Conservation (phyloP, 2,797 vertebrate species). For the Oryzias sinensis region DNA sequence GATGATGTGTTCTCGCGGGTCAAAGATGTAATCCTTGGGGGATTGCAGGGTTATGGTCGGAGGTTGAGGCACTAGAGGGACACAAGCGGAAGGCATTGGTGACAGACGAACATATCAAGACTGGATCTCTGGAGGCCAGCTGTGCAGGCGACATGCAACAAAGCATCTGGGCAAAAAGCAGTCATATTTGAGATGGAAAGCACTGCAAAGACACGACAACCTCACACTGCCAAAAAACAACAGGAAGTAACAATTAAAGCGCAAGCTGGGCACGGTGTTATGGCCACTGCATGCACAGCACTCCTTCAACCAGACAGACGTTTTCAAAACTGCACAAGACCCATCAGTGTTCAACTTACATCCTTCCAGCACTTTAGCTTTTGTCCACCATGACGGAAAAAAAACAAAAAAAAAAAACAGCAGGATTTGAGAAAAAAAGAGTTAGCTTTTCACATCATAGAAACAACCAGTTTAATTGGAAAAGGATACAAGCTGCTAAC, state of each 20-base stretch:
- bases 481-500: background rate
- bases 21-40: slow-evolving; percentile 96
- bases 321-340: slow-evolving; percentile 49
- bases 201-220: slow-evolving; percentile 24
- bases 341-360: slow-evolving; percentile 86
- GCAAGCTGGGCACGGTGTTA: slow-evolving; percentile 24
- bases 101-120: slow-evolving; percentile 1
- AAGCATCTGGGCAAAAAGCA: slow-evolving; percentile 15
- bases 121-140: background rate
- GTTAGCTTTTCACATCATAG: too few species aligned
- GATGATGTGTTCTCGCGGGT: slow-evolving; percentile 94
- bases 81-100: slow-evolving; percentile 15
- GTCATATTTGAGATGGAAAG: slow-evolving; percentile 9
- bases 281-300: slow-evolving; percentile 56
- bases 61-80: slow-evolving; percentile 89
- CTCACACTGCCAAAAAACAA: too few species aligned
- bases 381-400: slow-evolving; percentile 79
- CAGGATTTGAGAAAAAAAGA: background rate
- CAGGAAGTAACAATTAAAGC: slow-evolving; percentile 28
- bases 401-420: slow-evolving; percentile 58
- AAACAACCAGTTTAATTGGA: slow-evolving; percentile 42
- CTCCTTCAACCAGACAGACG: slow-evolving; percentile 37
- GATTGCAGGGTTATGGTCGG: slow-evolving; percentile 95
- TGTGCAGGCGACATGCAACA: slow-evolving; percentile 40
- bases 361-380: slow-evolving; percentile 99